Evolutionary conservation across 2,797 vertebrate species (phyloP).

Genomic region (Siniperca scherzeri): DNA sequence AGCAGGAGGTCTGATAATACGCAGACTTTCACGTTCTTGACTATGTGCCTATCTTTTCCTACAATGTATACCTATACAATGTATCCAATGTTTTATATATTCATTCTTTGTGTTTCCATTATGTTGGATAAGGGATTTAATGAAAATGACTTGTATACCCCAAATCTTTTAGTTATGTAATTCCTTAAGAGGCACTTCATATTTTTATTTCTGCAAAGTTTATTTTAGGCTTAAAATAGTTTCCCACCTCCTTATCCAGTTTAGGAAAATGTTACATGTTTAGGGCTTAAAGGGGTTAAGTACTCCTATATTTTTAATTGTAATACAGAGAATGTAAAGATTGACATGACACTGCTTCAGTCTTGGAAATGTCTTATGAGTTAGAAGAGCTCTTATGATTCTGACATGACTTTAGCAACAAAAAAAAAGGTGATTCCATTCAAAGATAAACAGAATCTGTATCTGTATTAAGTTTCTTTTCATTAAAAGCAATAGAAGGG

Average conservation of each 20-base stretch:
- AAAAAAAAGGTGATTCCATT: neutral
- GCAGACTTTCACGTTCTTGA: neutral
- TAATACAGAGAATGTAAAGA: neutral
- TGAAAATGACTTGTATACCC: neutral
- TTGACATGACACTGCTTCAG: neutral
- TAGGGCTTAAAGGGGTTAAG: too few relatives aligned
- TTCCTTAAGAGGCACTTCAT: neutral
- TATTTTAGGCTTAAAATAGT: neutral
- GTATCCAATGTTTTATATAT: neutral
- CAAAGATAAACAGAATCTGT: neutral
- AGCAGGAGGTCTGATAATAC: conserved; percentile 22
- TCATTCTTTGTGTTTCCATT: conserved; percentile 12
- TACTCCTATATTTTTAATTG: neutral
- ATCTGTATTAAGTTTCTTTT: neutral
- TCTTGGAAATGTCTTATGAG: neutral
- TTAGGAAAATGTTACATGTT: neutral
- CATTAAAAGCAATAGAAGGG: neutral
- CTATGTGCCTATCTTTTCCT: neutral
- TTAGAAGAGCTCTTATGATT: neutral
- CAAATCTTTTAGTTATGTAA: neutral
- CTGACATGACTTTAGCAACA: neutral
- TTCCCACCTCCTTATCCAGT: neutral
- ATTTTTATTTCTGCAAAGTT: neutral
- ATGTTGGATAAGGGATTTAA: neutral
- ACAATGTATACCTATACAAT: neutral